Conservation (phyloP, 2,888 invertebrate genomes). For the Eilema caniola region DNA sequence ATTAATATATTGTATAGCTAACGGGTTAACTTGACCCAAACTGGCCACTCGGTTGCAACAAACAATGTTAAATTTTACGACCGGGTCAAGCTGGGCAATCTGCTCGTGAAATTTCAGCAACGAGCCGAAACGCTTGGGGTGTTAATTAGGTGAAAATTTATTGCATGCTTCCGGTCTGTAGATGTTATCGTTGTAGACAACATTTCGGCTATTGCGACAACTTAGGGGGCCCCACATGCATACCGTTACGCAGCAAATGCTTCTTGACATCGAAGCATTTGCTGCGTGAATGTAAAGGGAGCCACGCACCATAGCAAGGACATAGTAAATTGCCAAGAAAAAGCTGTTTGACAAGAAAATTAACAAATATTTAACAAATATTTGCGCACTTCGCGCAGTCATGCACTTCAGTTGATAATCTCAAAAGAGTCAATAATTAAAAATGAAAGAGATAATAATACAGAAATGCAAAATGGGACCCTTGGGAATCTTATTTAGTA, state of each 20-base stretch:
- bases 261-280: no score
- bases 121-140: background rate
- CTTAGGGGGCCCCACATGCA: no score
- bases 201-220: no score
- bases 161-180: background rate
- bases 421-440: background rate
- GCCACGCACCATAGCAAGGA: no score
- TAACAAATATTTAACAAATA: no score
- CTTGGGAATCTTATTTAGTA: conserved; percentile 24
- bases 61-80: background rate
- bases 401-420: no score
- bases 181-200: background rate
- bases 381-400: no score
- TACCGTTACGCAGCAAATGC: no score
- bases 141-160: background rate
- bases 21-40: background rate
- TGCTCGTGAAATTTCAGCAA: background rate
- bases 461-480: conserved; percentile 7
- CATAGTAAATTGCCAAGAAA: no score
- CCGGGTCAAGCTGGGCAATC: background rate
- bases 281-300: no score
- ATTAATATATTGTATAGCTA: background rate
- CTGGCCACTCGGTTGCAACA: background rate
- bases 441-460: no score
- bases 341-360: no score